Percentiles rank a stretch among this genome's conserved stretches.
phyloP scores from a whole-genome alignment of 2,797 vertebrate genomes.

The Nannoperca australis region DNA sequence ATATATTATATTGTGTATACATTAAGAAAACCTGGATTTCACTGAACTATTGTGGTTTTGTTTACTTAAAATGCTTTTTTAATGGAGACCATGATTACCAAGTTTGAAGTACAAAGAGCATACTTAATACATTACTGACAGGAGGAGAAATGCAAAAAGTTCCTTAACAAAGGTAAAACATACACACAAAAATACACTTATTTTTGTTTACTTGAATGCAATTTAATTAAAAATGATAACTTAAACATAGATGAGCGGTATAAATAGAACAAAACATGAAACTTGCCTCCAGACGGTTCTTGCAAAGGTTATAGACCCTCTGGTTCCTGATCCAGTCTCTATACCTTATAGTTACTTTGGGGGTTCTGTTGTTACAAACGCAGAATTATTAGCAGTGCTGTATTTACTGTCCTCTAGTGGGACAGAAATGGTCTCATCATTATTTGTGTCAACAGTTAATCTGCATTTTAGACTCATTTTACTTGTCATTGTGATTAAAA shows the following conservation, averaged over 20 bases:
- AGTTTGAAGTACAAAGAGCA: background rate
- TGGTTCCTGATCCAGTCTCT: background rate
- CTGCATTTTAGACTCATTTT: slow-evolving; percentile 33
- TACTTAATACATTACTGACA: background rate
- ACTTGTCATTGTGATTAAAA: slow-evolving; percentile 13
- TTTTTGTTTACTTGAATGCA: background rate
- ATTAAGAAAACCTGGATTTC: background rate
- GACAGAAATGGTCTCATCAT: background rate
- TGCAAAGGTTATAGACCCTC: too few relatives aligned
- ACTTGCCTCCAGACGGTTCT: too few relatives aligned
- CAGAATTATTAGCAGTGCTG: background rate
- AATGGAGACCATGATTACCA: background rate
- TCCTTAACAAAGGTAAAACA: background rate
- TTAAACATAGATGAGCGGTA: background rate
- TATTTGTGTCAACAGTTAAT: slow-evolving; percentile 21
- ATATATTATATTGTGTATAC: background rate
- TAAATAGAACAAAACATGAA: slow-evolving; percentile 1
- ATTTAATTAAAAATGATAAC: background rate
- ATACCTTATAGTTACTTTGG: background rate
- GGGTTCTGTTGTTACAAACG: background rate
- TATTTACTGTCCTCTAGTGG: background rate
- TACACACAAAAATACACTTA: background rate
- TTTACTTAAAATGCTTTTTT: background rate
- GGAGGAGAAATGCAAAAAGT: too few relatives aligned
- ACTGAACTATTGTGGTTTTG: background rate